Conservation (phyloP, 2,113 vertebrate genomes). For the Xenopus tropicalis region DNA sequence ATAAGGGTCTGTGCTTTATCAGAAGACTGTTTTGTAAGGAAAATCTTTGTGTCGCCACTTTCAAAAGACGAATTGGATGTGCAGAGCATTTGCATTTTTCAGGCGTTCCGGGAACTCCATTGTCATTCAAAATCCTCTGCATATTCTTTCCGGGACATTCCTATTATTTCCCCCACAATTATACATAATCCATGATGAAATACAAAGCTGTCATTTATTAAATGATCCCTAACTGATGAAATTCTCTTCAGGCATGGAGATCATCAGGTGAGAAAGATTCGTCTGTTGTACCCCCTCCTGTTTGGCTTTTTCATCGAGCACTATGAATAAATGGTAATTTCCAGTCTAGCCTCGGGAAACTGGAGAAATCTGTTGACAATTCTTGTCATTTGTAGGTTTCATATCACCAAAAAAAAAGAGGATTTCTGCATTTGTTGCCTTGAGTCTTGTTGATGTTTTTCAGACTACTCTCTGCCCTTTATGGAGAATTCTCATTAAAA, state of each 20-base stretch:
- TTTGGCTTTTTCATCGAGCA: neutral
- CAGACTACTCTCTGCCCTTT: no score
- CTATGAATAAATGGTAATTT: slow-evolving; percentile 4
- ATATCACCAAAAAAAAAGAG: no score
- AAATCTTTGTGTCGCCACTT: no score
- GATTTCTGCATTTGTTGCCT: no score
- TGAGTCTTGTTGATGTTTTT: no score
- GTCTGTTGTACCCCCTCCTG: neutral
- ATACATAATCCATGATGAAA: neutral
- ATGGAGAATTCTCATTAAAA: no score
- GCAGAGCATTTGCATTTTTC: neutral
- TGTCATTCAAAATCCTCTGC: neutral
- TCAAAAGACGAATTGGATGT: neutral
- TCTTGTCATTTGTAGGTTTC: neutral
- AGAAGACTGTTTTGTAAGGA: no score
- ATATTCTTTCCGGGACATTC: neutral
- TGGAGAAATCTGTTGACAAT: neutral
- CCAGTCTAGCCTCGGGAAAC: neutral
- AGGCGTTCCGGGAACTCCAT: neutral
- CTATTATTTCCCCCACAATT: neutral
- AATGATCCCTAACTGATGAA: slow-evolving; percentile 3
- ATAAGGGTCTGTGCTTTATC: no score
- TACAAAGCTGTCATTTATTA: neutral
- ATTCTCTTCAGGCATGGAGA: neutral
- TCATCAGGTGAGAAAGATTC: neutral